Conservation (phyloP, 2,113 vertebrate species). For the Onychorhynchus coronatus region DNA sequence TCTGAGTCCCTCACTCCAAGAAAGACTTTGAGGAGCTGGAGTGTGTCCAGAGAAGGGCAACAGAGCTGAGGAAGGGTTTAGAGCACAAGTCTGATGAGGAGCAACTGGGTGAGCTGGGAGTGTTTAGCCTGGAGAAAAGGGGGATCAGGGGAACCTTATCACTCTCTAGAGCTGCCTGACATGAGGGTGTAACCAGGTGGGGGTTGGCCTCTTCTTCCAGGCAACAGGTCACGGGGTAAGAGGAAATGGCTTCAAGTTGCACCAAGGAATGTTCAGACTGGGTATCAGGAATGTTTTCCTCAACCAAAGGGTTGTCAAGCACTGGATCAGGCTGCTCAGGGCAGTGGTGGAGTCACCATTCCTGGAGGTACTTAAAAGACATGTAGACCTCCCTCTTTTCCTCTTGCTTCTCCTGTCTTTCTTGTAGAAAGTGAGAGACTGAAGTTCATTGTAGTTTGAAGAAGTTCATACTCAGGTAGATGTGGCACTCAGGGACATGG, state of each 20-base stretch:
- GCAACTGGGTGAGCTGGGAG: rapidly evolving
- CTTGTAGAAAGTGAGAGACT: neutral
- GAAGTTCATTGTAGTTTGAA: neutral
- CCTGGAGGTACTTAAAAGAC: neutral
- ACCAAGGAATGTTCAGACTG: neutral
- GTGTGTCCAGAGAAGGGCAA: rapidly evolving
- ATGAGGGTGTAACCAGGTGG: neutral
- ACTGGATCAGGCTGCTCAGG: neutral
- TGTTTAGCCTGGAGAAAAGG: neutral
- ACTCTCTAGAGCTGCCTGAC: neutral
- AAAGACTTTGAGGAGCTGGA: neutral
- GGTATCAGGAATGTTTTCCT: neutral
- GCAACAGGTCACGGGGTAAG: rapidly evolving
- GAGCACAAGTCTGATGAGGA: neutral
- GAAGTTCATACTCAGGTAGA: neutral
- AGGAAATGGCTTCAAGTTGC: neutral
- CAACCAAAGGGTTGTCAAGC: rapidly evolving
- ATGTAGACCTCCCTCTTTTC: neutral
- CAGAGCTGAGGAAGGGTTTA: rapidly evolving
- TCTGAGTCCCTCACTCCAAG: neutral
- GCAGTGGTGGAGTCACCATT: neutral
- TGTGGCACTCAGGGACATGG: too few relatives aligned
- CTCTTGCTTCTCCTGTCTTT: neutral
- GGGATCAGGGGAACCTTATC: neutral
- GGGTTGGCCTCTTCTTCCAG: rapidly evolving